These are phyloP conservation scores for Hippocampus mohnikei DNA, from an alignment of 2,113 vertebrate species.

Conservation along the genomic window DNA sequence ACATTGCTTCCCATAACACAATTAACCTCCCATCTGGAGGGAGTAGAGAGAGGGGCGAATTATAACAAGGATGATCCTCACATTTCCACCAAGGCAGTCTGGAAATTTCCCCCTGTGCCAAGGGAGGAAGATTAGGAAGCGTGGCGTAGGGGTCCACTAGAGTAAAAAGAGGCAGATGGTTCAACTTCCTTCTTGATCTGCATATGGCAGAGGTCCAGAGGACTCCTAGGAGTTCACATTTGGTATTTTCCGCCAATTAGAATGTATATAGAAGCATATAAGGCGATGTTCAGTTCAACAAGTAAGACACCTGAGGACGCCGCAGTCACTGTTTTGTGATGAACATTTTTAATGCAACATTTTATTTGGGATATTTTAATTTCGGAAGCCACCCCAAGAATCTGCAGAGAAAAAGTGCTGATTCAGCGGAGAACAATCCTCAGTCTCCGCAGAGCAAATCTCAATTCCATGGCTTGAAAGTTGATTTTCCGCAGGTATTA, in stretches of 20 bases:
- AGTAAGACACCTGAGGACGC: constrained; percentile 22
- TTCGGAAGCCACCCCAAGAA: too few species aligned
- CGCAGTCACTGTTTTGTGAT: not conserved
- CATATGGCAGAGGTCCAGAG: constrained; percentile 54
- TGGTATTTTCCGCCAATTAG: constrained; percentile 24
- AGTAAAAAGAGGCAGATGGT: constrained; percentile 62
- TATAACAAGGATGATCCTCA: constrained; percentile 44
- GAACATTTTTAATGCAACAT: not conserved
- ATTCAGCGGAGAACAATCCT: too few species aligned
- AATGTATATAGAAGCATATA: constrained; percentile 13
- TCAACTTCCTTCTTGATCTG: constrained; percentile 52
- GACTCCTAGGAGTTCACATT: constrained; percentile 34
- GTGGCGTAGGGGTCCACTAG: constrained; percentile 39
- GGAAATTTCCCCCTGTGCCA: constrained; percentile 38
- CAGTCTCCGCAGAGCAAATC: too few species aligned
- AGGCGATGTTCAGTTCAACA: constrained; percentile 26
- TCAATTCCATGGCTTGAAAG: too few species aligned
- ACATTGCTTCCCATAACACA: constrained; percentile 56
- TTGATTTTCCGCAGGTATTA: too few species aligned
- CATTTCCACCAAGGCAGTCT: constrained; percentile 42
- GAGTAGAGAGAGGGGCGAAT: constrained; percentile 32
- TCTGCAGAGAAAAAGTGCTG: too few species aligned
- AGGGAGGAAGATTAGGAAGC: constrained; percentile 40
- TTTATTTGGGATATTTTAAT: not conserved
- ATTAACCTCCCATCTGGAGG: constrained; percentile 70